Evolutionary conservation across 2,113 vertebrate genomes (phyloP).

Genomic region (Scalopus aquaticus): DNA sequence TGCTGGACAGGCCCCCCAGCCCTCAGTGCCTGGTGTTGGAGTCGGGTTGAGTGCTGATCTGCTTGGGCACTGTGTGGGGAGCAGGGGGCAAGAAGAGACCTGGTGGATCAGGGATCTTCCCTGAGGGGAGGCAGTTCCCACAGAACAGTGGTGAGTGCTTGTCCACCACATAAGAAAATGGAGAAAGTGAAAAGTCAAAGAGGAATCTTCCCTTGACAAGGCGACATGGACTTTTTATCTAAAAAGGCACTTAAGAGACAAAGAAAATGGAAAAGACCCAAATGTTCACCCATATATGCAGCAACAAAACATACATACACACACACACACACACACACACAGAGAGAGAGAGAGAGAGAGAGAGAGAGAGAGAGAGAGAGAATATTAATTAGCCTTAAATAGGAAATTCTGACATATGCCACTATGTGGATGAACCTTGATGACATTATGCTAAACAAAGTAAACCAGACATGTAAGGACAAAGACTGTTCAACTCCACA

Average conservation of each 20-base stretch:
- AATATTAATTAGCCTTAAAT: background rate
- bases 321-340: background rate
- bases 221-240: background rate
- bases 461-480: background rate
- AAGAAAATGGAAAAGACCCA: background rate
- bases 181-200: background rate
- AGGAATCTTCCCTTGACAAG: background rate
- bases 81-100: background rate
- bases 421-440: background rate
- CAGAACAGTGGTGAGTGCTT: background rate
- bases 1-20: background rate
- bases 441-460: background rate
- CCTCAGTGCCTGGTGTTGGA: background rate
- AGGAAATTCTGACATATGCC: background rate
- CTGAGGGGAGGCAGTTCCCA: background rate
- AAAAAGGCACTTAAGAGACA: background rate
- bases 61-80: background rate
- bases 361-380: too few species aligned
- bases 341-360: too few species aligned
- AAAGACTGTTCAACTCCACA: background rate
- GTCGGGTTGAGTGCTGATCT: too few species aligned
- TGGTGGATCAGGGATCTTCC: background rate
- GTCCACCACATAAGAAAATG: background rate
- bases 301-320: background rate
- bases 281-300: background rate